Evolutionary conservation across 2,797 vertebrate species (phyloP).

Genomic region (Psittacula derbiana): DNA sequence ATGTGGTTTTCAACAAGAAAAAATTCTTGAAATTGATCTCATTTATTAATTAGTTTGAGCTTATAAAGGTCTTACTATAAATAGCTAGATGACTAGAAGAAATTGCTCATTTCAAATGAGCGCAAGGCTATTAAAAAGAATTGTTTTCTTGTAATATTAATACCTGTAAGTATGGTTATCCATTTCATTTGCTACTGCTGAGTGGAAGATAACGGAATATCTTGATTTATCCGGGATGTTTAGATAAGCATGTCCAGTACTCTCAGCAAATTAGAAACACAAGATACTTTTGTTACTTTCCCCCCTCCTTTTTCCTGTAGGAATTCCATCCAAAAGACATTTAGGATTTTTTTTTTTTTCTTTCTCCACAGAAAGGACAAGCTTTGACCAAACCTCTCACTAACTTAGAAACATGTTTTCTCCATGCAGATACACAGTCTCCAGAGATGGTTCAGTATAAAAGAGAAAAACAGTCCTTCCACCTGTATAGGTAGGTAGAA

Average conservation of each 20-base stretch:
- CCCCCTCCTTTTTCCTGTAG: neutral
- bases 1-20: constrained; percentile 77
- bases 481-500: neutral
- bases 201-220: neutral
- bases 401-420: neutral
- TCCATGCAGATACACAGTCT: neutral
- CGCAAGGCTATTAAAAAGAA: constrained; percentile 53
- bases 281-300: neutral
- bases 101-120: constrained; percentile 71
- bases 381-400: neutral
- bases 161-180: constrained; percentile 26
- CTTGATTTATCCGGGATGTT: neutral
- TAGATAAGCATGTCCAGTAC: neutral
- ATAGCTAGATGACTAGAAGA: constrained; percentile 72
- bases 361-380: neutral
- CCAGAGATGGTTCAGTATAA: neutral
- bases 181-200: neutral
- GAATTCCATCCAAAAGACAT: neutral
- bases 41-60: constrained; percentile 81
- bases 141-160: constrained; percentile 65
- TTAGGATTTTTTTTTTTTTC: neutral
- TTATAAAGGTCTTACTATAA: constrained; percentile 81
- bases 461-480: neutral
- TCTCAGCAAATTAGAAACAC: neutral
- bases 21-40: constrained; percentile 78